Percentiles rank a stretch among this genome's conserved stretches.
These are phyloP conservation scores for Rhinichthys osculus DNA, from an alignment of 2,797 vertebrate genomes.

Conservation along the genomic window DNA sequence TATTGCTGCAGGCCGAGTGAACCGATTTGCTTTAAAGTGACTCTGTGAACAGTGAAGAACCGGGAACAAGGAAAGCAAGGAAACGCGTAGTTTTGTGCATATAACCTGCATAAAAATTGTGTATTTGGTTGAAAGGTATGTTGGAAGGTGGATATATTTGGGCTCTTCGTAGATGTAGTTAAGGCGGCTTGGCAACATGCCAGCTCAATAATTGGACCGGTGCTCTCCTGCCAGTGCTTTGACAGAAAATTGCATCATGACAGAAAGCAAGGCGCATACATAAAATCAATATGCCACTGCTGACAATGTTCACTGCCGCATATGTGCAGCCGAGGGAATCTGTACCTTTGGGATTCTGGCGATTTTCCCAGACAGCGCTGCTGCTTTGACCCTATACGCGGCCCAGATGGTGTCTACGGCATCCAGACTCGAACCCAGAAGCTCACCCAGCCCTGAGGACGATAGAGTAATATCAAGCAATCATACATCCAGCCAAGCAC, in stretches of 20 bases:
- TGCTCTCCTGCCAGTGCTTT: slow-evolving; percentile 56
- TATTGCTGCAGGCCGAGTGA: not conserved
- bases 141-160: slow-evolving; percentile 9
- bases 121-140: slow-evolving; percentile 24
- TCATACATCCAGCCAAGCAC: slow-evolving; percentile 53
- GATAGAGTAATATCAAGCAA: slow-evolving; percentile 48
- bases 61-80: not conserved
- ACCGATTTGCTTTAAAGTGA: slow-evolving; percentile 3
- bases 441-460: slow-evolving; percentile 33
- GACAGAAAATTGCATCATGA: slow-evolving; percentile 60
- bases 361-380: slow-evolving; percentile 13
- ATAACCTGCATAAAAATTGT: slow-evolving; percentile 53
- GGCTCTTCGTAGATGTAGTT: slow-evolving; percentile 40
- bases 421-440: slow-evolving; percentile 25
- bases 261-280: slow-evolving; percentile 45
- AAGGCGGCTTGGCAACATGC: slow-evolving; percentile 36
- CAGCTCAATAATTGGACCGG: slow-evolving; percentile 53
- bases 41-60: not conserved
- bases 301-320: slow-evolving; percentile 40
- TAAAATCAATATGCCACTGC: slow-evolving; percentile 56
- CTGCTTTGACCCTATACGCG: slow-evolving; percentile 36
- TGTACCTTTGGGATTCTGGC: slow-evolving; percentile 47
- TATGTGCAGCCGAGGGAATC: slow-evolving; percentile 24
- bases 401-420: slow-evolving; percentile 30
- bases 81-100: not conserved